Conservation (phyloP, 2,113 vertebrate species). For the Nicator chloris region DNA sequence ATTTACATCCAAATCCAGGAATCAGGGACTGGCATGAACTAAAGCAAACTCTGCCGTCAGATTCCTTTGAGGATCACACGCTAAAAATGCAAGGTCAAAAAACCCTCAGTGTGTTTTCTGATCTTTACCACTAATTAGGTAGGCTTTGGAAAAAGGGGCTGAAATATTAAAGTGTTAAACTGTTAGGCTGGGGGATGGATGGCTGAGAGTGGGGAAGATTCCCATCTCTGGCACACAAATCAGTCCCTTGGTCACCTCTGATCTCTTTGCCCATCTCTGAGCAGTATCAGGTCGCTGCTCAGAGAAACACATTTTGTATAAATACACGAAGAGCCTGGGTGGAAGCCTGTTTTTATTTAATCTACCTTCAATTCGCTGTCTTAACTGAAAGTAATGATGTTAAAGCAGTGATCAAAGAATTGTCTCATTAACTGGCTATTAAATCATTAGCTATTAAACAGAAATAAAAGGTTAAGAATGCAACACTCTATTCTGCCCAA, state of each 20-base stretch:
- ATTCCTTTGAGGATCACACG: not conserved
- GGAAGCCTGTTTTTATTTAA: constrained; percentile 12
- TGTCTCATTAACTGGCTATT: constrained; percentile 10
- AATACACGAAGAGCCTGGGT: not conserved
- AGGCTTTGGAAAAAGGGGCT: not conserved
- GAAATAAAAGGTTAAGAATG: constrained; percentile 49
- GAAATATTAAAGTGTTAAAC: not conserved
- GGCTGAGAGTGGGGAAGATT: not conserved
- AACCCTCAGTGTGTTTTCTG: not conserved
- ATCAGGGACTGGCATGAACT: not conserved
- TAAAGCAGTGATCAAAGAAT: constrained; percentile 16
- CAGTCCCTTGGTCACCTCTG: not conserved
- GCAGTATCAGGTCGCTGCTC: not conserved
- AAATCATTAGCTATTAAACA: constrained; percentile 54
- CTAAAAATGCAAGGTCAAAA: not conserved
- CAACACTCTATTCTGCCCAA: not conserved
- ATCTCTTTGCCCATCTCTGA: not conserved
- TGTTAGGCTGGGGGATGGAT: not conserved
- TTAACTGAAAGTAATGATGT: constrained; percentile 33
- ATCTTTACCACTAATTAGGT: not conserved
- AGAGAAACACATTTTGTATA: not conserved
- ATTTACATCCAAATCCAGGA: not conserved
- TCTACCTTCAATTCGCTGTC: not conserved
- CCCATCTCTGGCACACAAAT: not conserved
- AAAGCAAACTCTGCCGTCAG: not conserved